A percentile compares a stretch with the other conserved stretches of the same genome.
Evolutionary conservation across 1,140 invertebrate species (phyloP).

Genomic region (Whitmania pigra): DNA sequence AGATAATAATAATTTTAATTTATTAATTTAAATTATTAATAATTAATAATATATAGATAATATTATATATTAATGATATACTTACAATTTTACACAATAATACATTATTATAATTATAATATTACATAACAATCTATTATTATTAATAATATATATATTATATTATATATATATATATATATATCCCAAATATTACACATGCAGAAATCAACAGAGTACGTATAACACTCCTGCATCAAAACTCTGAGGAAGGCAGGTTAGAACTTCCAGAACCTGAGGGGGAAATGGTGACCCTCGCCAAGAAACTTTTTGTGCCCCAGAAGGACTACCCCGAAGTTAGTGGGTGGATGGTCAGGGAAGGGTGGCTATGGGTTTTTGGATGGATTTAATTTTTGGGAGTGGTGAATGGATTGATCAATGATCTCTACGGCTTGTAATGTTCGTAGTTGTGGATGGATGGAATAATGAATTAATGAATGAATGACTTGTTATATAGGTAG

Average conservation of each 20-base stretch:
- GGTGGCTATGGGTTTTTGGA: conserved; percentile 32
- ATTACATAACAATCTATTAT: too few relatives aligned
- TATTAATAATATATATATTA: not conserved
- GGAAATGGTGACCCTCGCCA: conserved; percentile 74
- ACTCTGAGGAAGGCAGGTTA: conserved; percentile 83
- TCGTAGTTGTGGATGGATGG: not conserved
- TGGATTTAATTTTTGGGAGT: too few relatives aligned
- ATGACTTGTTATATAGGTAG: too few relatives aligned
- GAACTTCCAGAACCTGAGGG: conserved; percentile 84
- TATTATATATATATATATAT: too few relatives aligned
- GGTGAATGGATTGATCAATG: not conserved
- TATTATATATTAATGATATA: too few relatives aligned
- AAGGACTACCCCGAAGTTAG: conserved; percentile 99
- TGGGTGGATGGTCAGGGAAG: not conserved
- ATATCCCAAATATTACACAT: conserved; percentile 32
- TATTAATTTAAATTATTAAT: too few relatives aligned
- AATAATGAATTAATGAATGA: not conserved
- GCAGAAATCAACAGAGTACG: conserved; percentile 97
- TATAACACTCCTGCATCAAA: conserved; percentile 92
- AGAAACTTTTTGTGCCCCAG: conserved; percentile 98
- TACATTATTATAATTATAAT: too few relatives aligned
- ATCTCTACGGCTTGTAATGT: not conserved
- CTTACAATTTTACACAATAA: too few relatives aligned
- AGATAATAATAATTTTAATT: too few relatives aligned
- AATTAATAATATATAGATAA: not conserved